Base-by-base conservation (phyloP, 2,797 vertebrate species). In the Peromyscus attwateri region DNA sequence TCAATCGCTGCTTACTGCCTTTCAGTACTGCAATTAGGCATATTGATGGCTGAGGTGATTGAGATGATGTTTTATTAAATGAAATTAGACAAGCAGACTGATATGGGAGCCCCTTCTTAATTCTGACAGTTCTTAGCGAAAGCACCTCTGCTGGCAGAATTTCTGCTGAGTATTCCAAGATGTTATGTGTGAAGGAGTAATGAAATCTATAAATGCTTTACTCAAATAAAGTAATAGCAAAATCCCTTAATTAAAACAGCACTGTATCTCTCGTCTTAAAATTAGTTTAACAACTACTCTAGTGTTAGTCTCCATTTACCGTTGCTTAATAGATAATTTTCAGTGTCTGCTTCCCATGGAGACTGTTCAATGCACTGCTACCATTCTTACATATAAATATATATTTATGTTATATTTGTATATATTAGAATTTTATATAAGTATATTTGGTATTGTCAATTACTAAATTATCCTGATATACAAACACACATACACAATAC, bases 121-220 rank as follows among this genome's bases (percentile, higher is more conserved):
- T 91, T 93, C 82, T 70, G 68, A 94, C 37, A 89, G 25, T 75
- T 80, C 29, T 92, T 96, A 87, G 23, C 64, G 25, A 95, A 95
- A 91, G 80, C 6, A 49, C 6, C 17, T 89, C 34, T 66, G 71
- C 23, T 29, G 87, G 40, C 16, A 80, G 40, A 89, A 93, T 91
- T 95, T 68, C 62, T 95, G 12, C 57, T 77, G 82, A 96, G 46
- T 23, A 83, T 6, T 57, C 88, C 34, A 87, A 81, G 55, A 60
- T 83, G 62, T 49, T 80, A 87, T 71, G 19, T 16, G 11, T 1
- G 21, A 75, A 70, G 77, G 3, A 16, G 12, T 37, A 88, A 89
- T 52, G 29, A 71, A 90, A 91, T 68, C 60, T 23, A 88, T 17
- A 82, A 90, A 84, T 73, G 62, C 29, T 90, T 79, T 31, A 77